Evolutionary conservation across 2,797 vertebrate genomes (phyloP).

Genomic region (Sebastes cheni): DNA sequence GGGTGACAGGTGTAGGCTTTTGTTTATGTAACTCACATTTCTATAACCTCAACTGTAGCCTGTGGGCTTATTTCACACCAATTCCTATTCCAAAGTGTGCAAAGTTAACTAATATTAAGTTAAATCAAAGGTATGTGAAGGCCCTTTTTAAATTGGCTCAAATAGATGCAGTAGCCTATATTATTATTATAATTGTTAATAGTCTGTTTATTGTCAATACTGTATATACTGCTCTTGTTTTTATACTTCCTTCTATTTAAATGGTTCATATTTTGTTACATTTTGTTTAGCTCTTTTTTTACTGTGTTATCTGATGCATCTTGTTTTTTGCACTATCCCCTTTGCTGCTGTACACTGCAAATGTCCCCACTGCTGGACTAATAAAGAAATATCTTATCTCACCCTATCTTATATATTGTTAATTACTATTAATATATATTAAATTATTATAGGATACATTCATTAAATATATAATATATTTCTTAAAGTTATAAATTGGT

Average conservation of each 20-base stretch:
- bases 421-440: not conserved
- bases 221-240: rapidly evolving
- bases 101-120: not conserved
- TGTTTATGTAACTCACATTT: conserved; percentile 44
- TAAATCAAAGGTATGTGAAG: not conserved
- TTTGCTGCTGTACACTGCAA: too few species aligned
- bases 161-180: not conserved
- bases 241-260: too few species aligned
- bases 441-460: not conserved
- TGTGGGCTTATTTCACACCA: not conserved
- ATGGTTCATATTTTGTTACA: too few species aligned
- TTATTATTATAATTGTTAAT: not conserved
- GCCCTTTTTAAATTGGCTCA: not conserved
- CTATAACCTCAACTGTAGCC: not conserved
- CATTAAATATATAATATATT: not conserved
- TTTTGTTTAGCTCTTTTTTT: too few species aligned
- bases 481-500: not conserved
- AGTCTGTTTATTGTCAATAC: too few species aligned
- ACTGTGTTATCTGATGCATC: too few species aligned
- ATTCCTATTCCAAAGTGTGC: too few species aligned
- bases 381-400: too few species aligned
- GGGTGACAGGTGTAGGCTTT: conserved; percentile 40
- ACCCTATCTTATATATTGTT: too few species aligned
- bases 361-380: too few species aligned
- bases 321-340: too few species aligned